Evolutionary conservation across 2,888 invertebrate genomes (phyloP), one percentile per base, ranked within the genome.

Genomic region (Metacarcinus magister): DNA sequence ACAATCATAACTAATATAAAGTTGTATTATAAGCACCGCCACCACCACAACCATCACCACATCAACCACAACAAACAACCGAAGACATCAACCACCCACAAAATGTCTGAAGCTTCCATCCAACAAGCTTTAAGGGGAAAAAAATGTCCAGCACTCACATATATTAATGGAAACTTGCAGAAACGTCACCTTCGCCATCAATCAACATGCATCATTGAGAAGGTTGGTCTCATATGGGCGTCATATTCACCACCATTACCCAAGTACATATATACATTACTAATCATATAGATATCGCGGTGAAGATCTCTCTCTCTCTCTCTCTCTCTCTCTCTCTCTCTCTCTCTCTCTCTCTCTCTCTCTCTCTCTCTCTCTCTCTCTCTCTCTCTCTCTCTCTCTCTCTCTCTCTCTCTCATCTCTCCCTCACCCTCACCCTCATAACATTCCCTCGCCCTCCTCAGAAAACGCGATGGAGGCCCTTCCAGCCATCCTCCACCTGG

Each of bases 401-500:
- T 75, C 87, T 87, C 54, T 92, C 54, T 54, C 92, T 54, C 54
- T 92, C 54, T 54, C 92, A n/a, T 92, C 54, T 92, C 54, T 75
- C 87, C 16, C 87, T 87, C 87, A 4, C n/a, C 48, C 60, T 60
- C 44, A 8, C 23, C 23, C n/a, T n/a, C 48, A 43, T 28, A 28
- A 16, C 92, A 28, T 28, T 23, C 46, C 16, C 23, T 19, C 4
- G 13, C 28, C 54, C 92, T 46, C 32, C 28, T 54, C 54, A 13
- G 39, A 39, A 87, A 39, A 32, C 87, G 87, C 0, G 39, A 87
- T 32, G 87, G 87, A 87, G 87, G 39, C 87, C 82, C 87, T 39
- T 87, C 87, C 87, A 87, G 87, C 87, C 87, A 32, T 87, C 87
- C 87, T 87, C 87, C 87, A 87, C 87, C 87, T 87, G 87, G 87